These are phyloP conservation scores for Aeoliscus strigatus DNA, from an alignment of 2,797 vertebrate species.

Conservation along the genomic window DNA sequence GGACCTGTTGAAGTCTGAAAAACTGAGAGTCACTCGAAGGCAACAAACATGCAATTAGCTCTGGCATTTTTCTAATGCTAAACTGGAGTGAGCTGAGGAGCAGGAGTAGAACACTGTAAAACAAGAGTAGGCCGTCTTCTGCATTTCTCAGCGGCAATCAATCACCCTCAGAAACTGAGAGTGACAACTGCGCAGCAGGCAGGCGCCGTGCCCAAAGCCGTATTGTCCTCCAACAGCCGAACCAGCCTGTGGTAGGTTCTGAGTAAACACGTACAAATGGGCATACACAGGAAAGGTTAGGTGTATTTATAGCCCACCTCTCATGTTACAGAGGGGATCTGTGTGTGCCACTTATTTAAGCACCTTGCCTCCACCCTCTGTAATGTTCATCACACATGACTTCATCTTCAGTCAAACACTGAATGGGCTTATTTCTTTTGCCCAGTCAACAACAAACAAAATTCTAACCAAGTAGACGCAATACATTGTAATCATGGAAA, in stretches of 20 bases:
- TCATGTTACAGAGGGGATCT: constrained; percentile 75
- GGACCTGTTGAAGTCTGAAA: constrained; percentile 46
- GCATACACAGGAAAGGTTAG: constrained; percentile 76
- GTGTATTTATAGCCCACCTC: constrained; percentile 77
- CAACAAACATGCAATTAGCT: constrained; percentile 44
- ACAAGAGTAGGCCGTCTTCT: constrained; percentile 26
- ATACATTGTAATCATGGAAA: background rate
- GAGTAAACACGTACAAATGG: constrained; percentile 58
- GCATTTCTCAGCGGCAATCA: constrained; percentile 48
- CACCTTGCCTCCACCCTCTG: constrained; percentile 65
- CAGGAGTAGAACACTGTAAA: constrained; percentile 24
- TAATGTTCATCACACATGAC: constrained; percentile 40
- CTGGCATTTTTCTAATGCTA: constrained; percentile 52
- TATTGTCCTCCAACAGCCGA: constrained; percentile 54
- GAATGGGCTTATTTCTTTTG: constrained; percentile 7
- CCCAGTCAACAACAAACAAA: constrained; percentile 15
- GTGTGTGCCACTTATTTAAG: constrained; percentile 70
- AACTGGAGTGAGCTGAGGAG: constrained; percentile 22
- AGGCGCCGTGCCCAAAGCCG: constrained; percentile 21
- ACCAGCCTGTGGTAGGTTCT: constrained; percentile 44
- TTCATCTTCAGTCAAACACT: constrained; percentile 38
- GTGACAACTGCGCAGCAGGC: constrained; percentile 8
- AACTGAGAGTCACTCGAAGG: constrained; percentile 44
- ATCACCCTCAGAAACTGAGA: constrained; percentile 22
- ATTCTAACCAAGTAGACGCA: constrained; percentile 1